A percentile compares a stretch with the other conserved stretches of the same genome.
Conservation (phyloP, 1,140 invertebrate genomes). For the Neodiprion lecontei region DNA sequence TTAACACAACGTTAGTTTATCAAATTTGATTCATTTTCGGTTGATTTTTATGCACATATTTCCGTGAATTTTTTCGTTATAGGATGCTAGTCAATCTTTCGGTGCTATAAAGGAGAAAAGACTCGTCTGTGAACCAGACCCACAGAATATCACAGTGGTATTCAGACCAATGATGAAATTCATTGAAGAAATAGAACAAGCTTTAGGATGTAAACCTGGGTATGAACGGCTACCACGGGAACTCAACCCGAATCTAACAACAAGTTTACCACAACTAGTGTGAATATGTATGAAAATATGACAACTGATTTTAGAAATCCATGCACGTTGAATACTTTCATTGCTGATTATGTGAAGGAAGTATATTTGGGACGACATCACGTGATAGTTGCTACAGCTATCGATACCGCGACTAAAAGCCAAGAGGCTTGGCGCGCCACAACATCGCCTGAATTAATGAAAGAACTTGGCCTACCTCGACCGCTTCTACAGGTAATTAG, state of each 20-base stretch:
- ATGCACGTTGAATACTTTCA: slow-evolving; percentile 76
- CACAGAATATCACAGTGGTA: slow-evolving; percentile 78
- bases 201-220: slow-evolving; percentile 69
- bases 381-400: slow-evolving; percentile 65
- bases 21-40: slow-evolving; percentile 16
- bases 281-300: slow-evolving; percentile 3
- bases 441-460: slow-evolving; percentile 71
- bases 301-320: slow-evolving; percentile 60
- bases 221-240: slow-evolving; percentile 48
- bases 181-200: slow-evolving; percentile 78
- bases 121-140: slow-evolving; percentile 75
- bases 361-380: slow-evolving; percentile 70
- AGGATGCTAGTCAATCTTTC: slow-evolving; percentile 41
- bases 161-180: slow-evolving; percentile 79
- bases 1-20: slow-evolving; percentile 1
- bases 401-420: slow-evolving; percentile 75
- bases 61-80: slow-evolving; percentile 9
- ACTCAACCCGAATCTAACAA: slow-evolving; percentile 7
- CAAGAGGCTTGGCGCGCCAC: slow-evolving; percentile 77
- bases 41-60: background rate
- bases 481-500: slow-evolving; percentile 73
- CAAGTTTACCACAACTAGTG: slow-evolving; percentile 10
- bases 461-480: slow-evolving; percentile 66
- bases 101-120: slow-evolving; percentile 56
- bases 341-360: slow-evolving; percentile 79